Evolutionary conservation across 2,113 vertebrate genomes (phyloP).

Genomic region (Ophiodon elongatus): DNA sequence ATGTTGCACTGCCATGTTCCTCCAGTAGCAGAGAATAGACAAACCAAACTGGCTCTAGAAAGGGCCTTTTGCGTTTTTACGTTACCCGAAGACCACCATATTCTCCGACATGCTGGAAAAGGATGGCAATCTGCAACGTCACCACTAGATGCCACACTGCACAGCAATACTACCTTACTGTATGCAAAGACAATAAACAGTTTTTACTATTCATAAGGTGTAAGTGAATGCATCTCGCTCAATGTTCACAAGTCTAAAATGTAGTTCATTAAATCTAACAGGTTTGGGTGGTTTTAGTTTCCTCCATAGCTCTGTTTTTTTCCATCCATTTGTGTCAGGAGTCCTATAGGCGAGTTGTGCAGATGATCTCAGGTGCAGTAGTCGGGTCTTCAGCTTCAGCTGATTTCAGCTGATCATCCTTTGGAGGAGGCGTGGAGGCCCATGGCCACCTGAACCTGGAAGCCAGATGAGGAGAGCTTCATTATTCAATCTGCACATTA

Average conservation of each 20-base stretch:
- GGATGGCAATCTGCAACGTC: neutral
- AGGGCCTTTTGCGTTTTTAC: neutral
- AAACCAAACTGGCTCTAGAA: neutral
- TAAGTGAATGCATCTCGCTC: conserved; percentile 15
- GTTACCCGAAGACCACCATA: neutral
- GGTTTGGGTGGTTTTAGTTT: neutral
- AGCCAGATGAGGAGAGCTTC: conserved; percentile 9
- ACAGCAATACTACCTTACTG: neutral
- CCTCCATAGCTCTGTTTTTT: neutral
- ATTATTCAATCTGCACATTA: neutral
- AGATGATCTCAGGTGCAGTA: conserved; percentile 44
- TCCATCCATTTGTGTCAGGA: neutral
- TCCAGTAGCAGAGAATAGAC: too few species aligned
- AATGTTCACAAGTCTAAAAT: neutral
- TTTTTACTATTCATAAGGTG: neutral
- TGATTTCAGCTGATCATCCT: conserved; percentile 41
- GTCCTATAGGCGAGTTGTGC: conserved; percentile 41
- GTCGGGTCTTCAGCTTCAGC: conserved; percentile 22
- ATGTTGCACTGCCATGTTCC: too few species aligned
- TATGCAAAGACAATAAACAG: neutral
- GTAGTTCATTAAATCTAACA: neutral
- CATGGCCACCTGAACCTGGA: conserved; percentile 47
- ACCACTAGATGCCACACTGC: neutral
- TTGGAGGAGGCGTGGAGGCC: neutral
- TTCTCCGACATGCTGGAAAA: neutral